Evolutionary conservation across 1,140 invertebrate genomes (phyloP).

Genomic region (Aphaenogaster rudis): DNA sequence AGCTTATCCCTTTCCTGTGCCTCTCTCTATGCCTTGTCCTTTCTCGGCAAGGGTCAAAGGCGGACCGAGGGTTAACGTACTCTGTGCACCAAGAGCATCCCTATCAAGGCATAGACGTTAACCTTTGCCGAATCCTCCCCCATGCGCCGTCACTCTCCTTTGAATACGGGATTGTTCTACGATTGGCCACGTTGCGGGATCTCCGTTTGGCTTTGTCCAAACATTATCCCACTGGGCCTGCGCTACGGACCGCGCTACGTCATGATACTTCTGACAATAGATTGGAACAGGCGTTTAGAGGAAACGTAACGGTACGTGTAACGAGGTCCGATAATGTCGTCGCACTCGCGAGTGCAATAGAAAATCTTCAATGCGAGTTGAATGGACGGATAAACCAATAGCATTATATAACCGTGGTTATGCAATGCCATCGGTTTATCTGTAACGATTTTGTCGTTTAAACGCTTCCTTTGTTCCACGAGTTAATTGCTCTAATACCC

Average conservation of each 20-base stretch:
- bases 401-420: not conserved
- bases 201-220: slow-evolving; percentile 40
- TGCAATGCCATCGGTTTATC: no score
- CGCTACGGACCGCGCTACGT: not conserved
- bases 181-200: slow-evolving; percentile 26
- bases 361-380: not conserved
- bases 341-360: not conserved
- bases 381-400: slow-evolving; percentile 5
- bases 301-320: slow-evolving; percentile 27
- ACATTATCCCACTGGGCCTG: slow-evolving; percentile 29
- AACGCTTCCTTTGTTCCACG: not conserved
- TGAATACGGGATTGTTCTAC: slow-evolving; percentile 44
- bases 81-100: slow-evolving; percentile 16
- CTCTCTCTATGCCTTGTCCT: not conserved
- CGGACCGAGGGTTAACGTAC: slow-evolving; percentile 43
- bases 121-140: slow-evolving; percentile 41
- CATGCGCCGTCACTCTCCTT: slow-evolving; percentile 10
- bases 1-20: slow-evolving; percentile 2
- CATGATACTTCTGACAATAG: slow-evolving; percentile 48
- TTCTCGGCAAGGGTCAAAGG: slow-evolving; percentile 47
- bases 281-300: slow-evolving; percentile 12
- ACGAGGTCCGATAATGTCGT: slow-evolving; percentile 35
- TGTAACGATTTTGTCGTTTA: not conserved
- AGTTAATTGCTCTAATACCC: not conserved
- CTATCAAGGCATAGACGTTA: slow-evolving; percentile 34